Evolutionary conservation across 2,113 vertebrate genomes (phyloP).

Genomic region (Myotis lucifugus): DNA sequence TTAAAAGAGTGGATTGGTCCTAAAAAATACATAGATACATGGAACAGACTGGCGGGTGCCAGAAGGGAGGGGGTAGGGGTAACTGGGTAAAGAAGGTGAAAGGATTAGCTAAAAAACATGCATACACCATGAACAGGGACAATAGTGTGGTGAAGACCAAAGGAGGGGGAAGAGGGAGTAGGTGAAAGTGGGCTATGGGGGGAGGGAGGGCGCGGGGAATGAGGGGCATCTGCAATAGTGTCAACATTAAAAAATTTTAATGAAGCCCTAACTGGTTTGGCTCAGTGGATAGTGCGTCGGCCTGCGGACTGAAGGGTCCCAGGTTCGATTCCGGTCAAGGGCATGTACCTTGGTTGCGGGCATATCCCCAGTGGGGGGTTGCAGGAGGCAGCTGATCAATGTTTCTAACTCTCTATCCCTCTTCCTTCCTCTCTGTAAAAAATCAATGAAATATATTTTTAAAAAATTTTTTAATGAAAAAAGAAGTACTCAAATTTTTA

Average conservation of each 20-base stretch:
- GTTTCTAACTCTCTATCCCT: too few relatives aligned
- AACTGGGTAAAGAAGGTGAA: neutral
- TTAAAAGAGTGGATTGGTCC: conserved; percentile 19
- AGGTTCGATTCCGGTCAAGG: too few relatives aligned
- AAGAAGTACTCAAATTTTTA: neutral
- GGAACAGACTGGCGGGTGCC: neutral
- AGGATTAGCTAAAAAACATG: neutral
- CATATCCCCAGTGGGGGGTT: too few relatives aligned
- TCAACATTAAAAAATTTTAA: neutral
- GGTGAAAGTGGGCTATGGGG: neutral
- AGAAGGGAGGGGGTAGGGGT: neutral
- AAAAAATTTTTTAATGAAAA: too few relatives aligned
- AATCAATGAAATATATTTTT: too few relatives aligned
- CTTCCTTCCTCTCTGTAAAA: too few relatives aligned
- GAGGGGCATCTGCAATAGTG: neutral
- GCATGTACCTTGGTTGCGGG: too few relatives aligned
- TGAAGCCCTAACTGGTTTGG: too few relatives aligned
- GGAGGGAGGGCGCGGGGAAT: neutral
- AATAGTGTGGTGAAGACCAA: neutral
- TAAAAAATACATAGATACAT: neutral
- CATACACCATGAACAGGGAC: neutral
- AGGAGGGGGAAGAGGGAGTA: too few relatives aligned
- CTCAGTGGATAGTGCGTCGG: too few relatives aligned
- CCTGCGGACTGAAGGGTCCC: too few relatives aligned
- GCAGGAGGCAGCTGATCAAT: too few relatives aligned